phyloP scores from a whole-genome alignment of 2,888 invertebrate species.

The Meliscaeva auricollis region DNA sequence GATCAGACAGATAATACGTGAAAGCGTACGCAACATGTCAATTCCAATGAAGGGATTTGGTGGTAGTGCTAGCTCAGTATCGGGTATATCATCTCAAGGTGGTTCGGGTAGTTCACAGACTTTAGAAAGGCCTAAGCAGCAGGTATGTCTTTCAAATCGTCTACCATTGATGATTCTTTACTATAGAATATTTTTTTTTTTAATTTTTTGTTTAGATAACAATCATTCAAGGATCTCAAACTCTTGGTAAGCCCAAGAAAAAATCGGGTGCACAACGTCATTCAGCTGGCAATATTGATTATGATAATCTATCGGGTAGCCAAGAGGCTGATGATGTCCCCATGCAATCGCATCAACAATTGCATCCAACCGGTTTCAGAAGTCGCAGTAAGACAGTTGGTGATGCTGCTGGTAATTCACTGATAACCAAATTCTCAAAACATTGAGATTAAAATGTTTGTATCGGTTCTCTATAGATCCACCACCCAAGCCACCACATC shows the following conservation, averaged over 20 bases:
- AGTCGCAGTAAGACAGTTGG: constrained; percentile 96
- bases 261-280: constrained; percentile 90
- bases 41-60: constrained; percentile 91
- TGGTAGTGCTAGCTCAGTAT: constrained; percentile 85
- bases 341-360: constrained; percentile 80
- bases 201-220: constrained; percentile 85
- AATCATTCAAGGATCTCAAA: constrained; percentile 91
- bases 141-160: constrained; percentile 82
- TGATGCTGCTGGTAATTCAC: constrained; percentile 89
- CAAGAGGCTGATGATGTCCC: constrained; percentile 89
- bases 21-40: constrained; percentile 98
- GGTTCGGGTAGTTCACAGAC: constrained; percentile 86
- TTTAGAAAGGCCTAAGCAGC: constrained; percentile 87
- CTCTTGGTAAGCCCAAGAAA: constrained; percentile 92
- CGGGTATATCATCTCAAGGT: constrained; percentile 83
- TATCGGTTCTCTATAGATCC: constrained; percentile 60
- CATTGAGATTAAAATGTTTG: no score
- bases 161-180: not conserved
- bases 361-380: constrained; percentile 86
- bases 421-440: constrained; percentile 17
- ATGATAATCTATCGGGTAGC: constrained; percentile 91
- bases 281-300: constrained; percentile 94
- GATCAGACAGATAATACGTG: constrained; percentile 97
- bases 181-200: not conserved
- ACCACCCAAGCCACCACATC: constrained; percentile 82